Evolutionary conservation across 2,113 vertebrate species (phyloP).

Genomic region (Hydrolagus affinis): DNA sequence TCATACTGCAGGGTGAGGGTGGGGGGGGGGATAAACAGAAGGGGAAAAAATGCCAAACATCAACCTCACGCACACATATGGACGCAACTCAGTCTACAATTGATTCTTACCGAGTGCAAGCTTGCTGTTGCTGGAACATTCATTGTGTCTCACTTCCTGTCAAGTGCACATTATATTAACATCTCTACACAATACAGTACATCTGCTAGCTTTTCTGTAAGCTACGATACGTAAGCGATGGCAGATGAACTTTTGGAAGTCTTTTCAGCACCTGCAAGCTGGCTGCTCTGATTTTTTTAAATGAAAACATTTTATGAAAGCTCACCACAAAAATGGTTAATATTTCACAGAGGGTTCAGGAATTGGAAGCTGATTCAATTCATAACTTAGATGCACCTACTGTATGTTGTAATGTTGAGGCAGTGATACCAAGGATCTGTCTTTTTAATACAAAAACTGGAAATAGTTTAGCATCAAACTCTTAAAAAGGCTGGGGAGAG

Average conservation of each 20-base stretch:
- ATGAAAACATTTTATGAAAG: slow-evolving; percentile 20
- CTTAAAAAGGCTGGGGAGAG: slow-evolving; percentile 40
- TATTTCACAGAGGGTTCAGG: slow-evolving; percentile 10
- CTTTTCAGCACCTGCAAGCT: slow-evolving; percentile 9
- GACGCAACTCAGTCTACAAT: slow-evolving; percentile 1
- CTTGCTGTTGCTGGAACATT: slow-evolving; percentile 17
- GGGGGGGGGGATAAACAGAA: neutral
- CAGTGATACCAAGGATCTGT: slow-evolving; percentile 34
- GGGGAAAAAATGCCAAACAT: neutral
- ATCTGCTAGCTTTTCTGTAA: neutral
- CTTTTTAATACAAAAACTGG: neutral
- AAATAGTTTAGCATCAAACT: slow-evolving; percentile 8
- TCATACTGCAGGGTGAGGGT: neutral
- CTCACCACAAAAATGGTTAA: slow-evolving; percentile 9
- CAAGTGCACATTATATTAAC: neutral
- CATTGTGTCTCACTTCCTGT: neutral
- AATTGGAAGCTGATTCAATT: slow-evolving; percentile 23
- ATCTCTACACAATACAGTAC: slow-evolving; percentile 22
- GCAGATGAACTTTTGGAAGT: slow-evolving; percentile 17
- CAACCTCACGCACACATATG: slow-evolving; percentile 8
- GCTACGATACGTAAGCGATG: slow-evolving; percentile 13
- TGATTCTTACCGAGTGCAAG: slow-evolving; percentile 14
- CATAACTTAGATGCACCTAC: slow-evolving; percentile 26
- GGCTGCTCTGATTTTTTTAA: neutral
- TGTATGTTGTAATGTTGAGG: slow-evolving; percentile 34